Base-by-base conservation (phyloP, 2,888 invertebrate genomes). In the Bugulina stolonifera region DNA sequence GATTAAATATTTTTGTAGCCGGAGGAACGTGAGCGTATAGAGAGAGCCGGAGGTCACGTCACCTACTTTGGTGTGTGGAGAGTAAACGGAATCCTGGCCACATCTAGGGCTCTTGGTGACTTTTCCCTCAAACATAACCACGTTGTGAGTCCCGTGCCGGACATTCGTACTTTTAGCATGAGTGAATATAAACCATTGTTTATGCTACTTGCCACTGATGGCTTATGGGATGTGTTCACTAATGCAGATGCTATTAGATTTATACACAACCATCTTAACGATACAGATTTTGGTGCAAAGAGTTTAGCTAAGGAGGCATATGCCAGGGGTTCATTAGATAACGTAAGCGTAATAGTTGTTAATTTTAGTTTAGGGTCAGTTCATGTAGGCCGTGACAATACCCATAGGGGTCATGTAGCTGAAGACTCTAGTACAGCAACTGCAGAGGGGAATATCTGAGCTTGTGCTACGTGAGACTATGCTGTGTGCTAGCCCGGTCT, bases 11-110 rank as follows among this genome's bases (percentile, higher is more conserved):
- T 27, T 2, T 78, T 80, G 57, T 80, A 93, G 92, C 89, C 91
- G 77, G 89, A 93, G 78, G 96, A 97, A 86, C 89, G 91, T 73
- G 93, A 91, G 81, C 88, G 96, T 76, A 97, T 97, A 79, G 92
- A 92, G 81, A 93, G 94, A 81, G 95, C 96, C 34, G 97, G 97
- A 69, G 96, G 97, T 25, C 93, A 93, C 81, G 93, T 97, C 71
- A 92, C 93, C 72, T 95, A 94, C 81, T 93, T 94, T 82, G 95
- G 96, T 35, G 96, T 96, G 0, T 96, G 96, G 96, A 87, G 96
- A 77, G 95, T 96, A 1, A 94, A 93, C 72, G 96, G 96, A 3
- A 93, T 96, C 77, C 87, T 96, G 77, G 96, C 96, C 18, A 95
- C 94, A 43, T 94, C 94, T 14, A 87, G 96, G 75, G 96, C 97